phyloP scores from a whole-genome alignment of 2,888 invertebrate species.

The Drosophila quinaria region DNA sequence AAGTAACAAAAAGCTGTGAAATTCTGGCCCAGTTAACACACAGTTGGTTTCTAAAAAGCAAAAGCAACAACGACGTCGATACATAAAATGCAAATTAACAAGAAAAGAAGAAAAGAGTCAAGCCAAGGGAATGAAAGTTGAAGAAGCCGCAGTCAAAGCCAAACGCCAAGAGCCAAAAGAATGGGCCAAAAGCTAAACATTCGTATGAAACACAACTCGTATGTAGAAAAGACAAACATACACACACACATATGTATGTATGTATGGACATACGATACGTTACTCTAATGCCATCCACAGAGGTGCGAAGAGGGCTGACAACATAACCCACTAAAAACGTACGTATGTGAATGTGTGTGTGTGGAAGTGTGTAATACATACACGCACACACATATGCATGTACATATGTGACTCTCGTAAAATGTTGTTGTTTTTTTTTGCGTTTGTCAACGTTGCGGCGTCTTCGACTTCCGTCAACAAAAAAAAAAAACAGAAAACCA shows the following conservation, averaged over 20 bases:
- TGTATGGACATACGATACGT: slow-evolving; percentile 48
- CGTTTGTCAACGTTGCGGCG: slow-evolving; percentile 44
- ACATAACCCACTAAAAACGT: slow-evolving; percentile 18
- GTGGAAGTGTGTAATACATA: background rate
- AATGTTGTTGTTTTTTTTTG: slow-evolving; percentile 22
- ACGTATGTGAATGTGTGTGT: slow-evolving; percentile 2
- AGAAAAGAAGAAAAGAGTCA: slow-evolving; percentile 53
- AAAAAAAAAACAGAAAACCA: slow-evolving; percentile 20
- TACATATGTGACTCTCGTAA: slow-evolving; percentile 19
- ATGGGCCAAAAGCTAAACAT: slow-evolving; percentile 61
- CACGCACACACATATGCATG: background rate
- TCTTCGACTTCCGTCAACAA: slow-evolving; percentile 75
- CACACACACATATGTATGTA: no score
- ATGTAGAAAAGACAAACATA: slow-evolving; percentile 52
- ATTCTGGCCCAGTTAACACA: slow-evolving; percentile 41
- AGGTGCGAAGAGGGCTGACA: slow-evolving; percentile 55
- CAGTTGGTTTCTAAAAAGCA: slow-evolving; percentile 49
- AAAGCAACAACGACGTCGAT: slow-evolving; percentile 35
- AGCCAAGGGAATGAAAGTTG: slow-evolving; percentile 71
- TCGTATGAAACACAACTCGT: slow-evolving; percentile 6
- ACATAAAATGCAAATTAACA: slow-evolving; percentile 73
- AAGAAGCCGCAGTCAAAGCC: slow-evolving; percentile 44
- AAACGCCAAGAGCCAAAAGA: slow-evolving; percentile 46
- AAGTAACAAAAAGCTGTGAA: slow-evolving; percentile 17
- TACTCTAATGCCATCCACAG: slow-evolving; percentile 40